phyloP scores from a whole-genome alignment of 2,797 vertebrate species.

The Leptatherina wallacei region DNA sequence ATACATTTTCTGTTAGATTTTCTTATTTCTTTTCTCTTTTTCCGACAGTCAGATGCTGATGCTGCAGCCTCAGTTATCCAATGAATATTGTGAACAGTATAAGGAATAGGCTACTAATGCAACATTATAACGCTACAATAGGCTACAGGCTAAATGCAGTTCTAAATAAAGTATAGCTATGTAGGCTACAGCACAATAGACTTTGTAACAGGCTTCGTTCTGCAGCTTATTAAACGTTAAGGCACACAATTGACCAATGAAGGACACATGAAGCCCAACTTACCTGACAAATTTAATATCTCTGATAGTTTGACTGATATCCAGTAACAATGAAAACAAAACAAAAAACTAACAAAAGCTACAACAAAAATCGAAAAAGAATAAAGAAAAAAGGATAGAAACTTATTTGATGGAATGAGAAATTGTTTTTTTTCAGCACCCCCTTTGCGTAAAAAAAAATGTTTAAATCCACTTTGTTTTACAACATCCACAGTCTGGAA shows the following conservation, averaged over 20 bases:
- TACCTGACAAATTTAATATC: slow-evolving; percentile 64
- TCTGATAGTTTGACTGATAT: slow-evolving; percentile 43
- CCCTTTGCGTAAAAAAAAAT: slow-evolving; percentile 53
- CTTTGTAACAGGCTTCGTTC: not conserved
- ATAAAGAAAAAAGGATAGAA: not conserved
- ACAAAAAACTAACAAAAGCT: not conserved
- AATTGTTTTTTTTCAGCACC: slow-evolving; percentile 46
- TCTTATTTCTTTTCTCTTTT: not conserved
- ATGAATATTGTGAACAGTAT: not conserved
- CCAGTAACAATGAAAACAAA: slow-evolving; percentile 41
- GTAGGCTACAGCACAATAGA: not conserved
- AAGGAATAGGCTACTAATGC: not conserved
- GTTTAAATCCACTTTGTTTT: slow-evolving; percentile 71
- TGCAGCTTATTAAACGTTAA: not conserved
- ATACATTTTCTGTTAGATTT: slow-evolving; percentile 38
- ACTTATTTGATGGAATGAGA: slow-evolving; percentile 29
- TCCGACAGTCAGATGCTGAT: not conserved
- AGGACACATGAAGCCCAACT: slow-evolving; percentile 21
- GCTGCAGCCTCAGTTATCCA: not conserved
- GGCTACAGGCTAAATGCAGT: not conserved
- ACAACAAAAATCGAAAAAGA: not conserved
- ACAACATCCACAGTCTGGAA: slow-evolving; percentile 72
- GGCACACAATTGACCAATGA: not conserved
- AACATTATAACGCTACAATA: not conserved
- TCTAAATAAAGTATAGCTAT: not conserved